Evolutionary conservation across 2,113 vertebrate genomes (phyloP).

Genomic region (Propithecus coquereli): DNA sequence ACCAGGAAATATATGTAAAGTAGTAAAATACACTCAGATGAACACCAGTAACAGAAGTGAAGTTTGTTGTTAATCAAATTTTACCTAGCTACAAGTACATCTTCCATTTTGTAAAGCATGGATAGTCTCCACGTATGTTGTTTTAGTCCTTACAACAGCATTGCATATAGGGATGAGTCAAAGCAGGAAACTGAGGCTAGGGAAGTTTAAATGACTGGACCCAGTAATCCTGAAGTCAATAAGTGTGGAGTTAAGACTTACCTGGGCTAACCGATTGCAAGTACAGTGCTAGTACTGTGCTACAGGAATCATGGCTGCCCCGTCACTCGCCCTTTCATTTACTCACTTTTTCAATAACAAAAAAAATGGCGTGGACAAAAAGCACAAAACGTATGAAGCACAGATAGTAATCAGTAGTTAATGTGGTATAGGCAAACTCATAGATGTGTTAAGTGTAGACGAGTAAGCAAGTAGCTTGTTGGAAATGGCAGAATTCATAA

Average conservation of each 20-base stretch:
- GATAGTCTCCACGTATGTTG: not conserved
- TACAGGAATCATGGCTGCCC: not conserved
- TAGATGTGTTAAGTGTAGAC: not conserved
- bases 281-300: not conserved
- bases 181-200: not conserved
- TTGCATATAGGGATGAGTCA: not conserved
- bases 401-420: not conserved
- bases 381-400: not conserved
- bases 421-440: not conserved
- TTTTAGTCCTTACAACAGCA: not conserved
- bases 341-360: not conserved
- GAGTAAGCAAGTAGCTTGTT: not conserved
- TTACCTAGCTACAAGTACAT: not conserved
- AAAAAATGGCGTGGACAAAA: not conserved
- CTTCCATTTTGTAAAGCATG: not conserved
- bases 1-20: not conserved
- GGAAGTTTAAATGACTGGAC: not conserved
- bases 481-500: not conserved
- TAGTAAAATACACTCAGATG: not conserved
- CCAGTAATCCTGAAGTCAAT: not conserved
- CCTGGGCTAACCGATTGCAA: not conserved
- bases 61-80: not conserved
- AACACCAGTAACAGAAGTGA: not conserved
- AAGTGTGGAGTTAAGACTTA: not conserved
- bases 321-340: not conserved